These are phyloP conservation scores for Leptinotarsa rubiginosa DNA, from an alignment of 2,888 invertebrate species.

Conservation along the genomic window DNA sequence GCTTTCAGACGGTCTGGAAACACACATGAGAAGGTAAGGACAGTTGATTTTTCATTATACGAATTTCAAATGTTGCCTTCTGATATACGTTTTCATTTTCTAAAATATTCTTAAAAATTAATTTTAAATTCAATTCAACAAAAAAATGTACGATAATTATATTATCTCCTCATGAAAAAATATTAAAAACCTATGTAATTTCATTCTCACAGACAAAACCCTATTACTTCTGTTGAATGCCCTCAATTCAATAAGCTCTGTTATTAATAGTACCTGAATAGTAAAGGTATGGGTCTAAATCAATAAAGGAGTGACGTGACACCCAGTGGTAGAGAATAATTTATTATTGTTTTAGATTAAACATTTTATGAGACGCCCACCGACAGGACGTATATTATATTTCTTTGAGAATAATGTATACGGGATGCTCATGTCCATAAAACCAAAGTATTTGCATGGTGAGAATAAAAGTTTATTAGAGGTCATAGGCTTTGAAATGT, in stretches of 20 bases:
- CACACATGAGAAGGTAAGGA: too few species aligned
- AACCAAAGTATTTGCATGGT: not conserved
- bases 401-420: constrained; percentile 7
- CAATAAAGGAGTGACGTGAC: constrained; percentile 6
- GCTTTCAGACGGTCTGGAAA: too few species aligned
- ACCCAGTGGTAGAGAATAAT: not conserved
- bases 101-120: too few species aligned
- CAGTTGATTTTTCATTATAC: too few species aligned
- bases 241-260: not conserved
- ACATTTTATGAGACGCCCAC: constrained; percentile 18
- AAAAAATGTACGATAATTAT: too few species aligned
- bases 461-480: constrained; percentile 5
- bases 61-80: too few species aligned
- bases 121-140: too few species aligned
- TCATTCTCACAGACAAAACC: not conserved
- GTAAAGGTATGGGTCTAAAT: not conserved
- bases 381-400: not conserved
- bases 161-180: too few species aligned
- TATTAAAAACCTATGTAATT: not conserved
- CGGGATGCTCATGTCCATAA: not conserved
- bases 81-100: too few species aligned
- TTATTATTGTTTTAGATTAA: constrained; percentile 8
- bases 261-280: not conserved
- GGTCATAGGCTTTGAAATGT: not conserved
- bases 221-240: not conserved